Base-by-base conservation (phyloP, 64 coral and sea anemone genomes). In the Porites lutea region DNA sequence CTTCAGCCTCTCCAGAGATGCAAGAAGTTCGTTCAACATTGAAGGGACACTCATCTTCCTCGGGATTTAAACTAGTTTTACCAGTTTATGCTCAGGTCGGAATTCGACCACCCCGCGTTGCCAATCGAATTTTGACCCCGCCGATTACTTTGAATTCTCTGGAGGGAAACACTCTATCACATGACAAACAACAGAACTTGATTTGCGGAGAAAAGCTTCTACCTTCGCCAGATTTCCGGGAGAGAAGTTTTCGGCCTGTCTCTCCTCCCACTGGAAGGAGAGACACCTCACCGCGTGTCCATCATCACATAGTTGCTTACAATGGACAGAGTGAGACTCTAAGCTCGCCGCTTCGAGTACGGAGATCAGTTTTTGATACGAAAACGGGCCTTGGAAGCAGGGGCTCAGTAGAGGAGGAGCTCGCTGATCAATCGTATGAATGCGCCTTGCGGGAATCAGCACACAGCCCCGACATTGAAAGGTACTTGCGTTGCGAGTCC, bases 381-480 rank as follows among this genome's bases (percentile, higher is more conserved):
- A 78, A 53, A 55, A 67, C 47, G 51, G 48, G 23, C 6, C 0
- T 84, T 3, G 61, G 69, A 37, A 67, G 81, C 65, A 84, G 61
- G 48, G 81, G 73, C 22, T 77, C 73, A 7, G 86, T 74, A 55
- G 91, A 93, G 18, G 75, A 58, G 60, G 91, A 93, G n/a, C 73
- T 67, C 48, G 91, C 74, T 12, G 82, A 93, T 13, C 71, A 65
- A 13, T 77, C 91, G 44, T 93, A 93, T 65, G 82, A 83, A 57
- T 93, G 83, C 59, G 91, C 91, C 74, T 48, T 93, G 45, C 81
- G 85, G 49, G 91, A 93, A 65, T 77, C 91, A 11, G 91, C 91
- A 16, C 68, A 93, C 45, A 93, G 91, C 21, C 91, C 91, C 52
- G 74, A 86, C 19, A 87, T 93, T 47, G 91, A 93, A 60, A 72